A percentile compares a stretch with the other conserved stretches of the same genome.
These are phyloP conservation scores for Drosophila kuntzei DNA, from an alignment of 2,888 invertebrate genomes.

Conservation along the genomic window DNA sequence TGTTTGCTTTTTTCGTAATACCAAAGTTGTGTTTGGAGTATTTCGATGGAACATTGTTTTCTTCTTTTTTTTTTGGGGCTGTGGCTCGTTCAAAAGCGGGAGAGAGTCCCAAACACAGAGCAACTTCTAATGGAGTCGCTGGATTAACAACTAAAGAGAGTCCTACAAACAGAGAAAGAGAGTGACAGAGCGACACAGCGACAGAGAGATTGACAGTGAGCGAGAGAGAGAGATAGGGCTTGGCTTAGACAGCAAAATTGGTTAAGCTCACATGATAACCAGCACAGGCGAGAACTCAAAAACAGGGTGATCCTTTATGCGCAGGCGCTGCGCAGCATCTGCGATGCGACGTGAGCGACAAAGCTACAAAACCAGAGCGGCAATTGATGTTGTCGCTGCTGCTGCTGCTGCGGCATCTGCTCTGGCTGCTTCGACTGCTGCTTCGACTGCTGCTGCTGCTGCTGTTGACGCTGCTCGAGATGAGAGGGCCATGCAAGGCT, in stretches of 20 bases:
- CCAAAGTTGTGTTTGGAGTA: slow-evolving; percentile 44
- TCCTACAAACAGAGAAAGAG: slow-evolving; percentile 6
- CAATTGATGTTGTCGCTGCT: slow-evolving; percentile 30
- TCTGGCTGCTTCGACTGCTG: slow-evolving; percentile 5
- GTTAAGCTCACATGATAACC: slow-evolving; percentile 34
- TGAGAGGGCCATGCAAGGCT: slow-evolving; percentile 65
- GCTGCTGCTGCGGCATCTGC: slow-evolving; percentile 13
- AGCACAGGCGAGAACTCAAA: slow-evolving; percentile 36
- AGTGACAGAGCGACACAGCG: slow-evolving; percentile 10
- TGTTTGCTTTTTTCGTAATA: slow-evolving; percentile 27
- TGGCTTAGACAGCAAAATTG: slow-evolving; percentile 52
- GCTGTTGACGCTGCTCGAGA: slow-evolving; percentile 22
- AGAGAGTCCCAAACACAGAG: slow-evolving; percentile 51
- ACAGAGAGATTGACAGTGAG: slow-evolving; percentile 12
- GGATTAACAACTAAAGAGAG: slow-evolving; percentile 56
- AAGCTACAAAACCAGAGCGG: slow-evolving; percentile 47
- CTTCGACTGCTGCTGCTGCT: slow-evolving; percentile 18
- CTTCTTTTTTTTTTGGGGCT: slow-evolving; percentile 79
- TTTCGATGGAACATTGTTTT: slow-evolving; percentile 44
- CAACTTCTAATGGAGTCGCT: slow-evolving; percentile 65
- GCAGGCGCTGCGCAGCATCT: slow-evolving; percentile 76
- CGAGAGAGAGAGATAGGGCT: slow-evolving; percentile 54
- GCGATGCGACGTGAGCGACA: slow-evolving; percentile 42
- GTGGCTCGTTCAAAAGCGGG: slow-evolving; percentile 68
- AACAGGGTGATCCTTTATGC: slow-evolving; percentile 66